These are phyloP conservation scores for Isaurus tuberculatus DNA, from an alignment of 92 coral and sea anemone species.

Conservation along the genomic window DNA sequence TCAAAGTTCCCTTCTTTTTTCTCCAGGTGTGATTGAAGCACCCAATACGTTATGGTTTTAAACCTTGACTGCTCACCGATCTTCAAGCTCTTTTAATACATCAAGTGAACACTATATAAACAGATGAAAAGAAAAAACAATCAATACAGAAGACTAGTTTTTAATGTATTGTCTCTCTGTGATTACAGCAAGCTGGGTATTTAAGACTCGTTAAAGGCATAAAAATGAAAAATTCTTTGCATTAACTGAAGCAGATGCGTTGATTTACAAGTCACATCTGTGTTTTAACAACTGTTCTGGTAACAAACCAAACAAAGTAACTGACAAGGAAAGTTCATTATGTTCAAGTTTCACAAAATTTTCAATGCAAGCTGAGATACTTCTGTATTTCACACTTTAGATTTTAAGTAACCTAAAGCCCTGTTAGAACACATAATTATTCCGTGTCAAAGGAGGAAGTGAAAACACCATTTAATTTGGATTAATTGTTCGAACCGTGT, in stretches of 20 bases:
- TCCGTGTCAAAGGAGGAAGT: conserved; percentile 3
- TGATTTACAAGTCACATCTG: not conserved
- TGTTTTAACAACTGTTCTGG: conserved; percentile 3
- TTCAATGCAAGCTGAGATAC: not conserved
- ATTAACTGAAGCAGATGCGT: not conserved
- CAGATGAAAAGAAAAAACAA: too few relatives aligned
- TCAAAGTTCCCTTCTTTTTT: not conserved
- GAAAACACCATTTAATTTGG: conserved; percentile 3
- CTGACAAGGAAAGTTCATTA: not conserved
- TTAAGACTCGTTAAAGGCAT: not conserved
- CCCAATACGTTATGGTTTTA: not conserved
- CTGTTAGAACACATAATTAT: not conserved
- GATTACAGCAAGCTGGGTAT: too few relatives aligned
- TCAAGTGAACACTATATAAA: too few relatives aligned
- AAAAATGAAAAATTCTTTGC: not conserved
- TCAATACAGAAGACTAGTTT: too few relatives aligned
- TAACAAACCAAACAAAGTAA: not conserved
- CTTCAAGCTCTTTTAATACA: not conserved
- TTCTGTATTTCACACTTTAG: not conserved
- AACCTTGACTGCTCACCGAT: not conserved
- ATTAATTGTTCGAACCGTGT: not conserved
- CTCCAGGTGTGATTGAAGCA: not conserved
- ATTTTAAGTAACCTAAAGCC: not conserved
- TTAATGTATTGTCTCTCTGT: too few relatives aligned
- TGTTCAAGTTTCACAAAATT: not conserved